Conservation (phyloP, 2,113 vertebrate genomes). For the Motacilla alba region DNA sequence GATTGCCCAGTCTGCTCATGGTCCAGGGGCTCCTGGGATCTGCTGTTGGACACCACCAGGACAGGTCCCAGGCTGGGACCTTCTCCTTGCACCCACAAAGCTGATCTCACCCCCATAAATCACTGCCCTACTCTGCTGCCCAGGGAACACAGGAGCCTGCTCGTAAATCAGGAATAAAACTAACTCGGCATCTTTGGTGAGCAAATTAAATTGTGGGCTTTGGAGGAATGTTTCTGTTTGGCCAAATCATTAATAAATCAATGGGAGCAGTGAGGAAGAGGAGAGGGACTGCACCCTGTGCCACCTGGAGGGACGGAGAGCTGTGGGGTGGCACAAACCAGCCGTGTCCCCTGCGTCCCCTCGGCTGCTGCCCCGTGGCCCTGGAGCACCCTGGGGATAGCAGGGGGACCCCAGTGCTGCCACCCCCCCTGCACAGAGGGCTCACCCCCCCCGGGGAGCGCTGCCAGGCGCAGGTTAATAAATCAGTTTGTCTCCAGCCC, state of each 20-base stretch:
- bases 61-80: not conserved
- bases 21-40: not conserved
- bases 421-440: not conserved
- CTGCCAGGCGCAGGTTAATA: slow-evolving; percentile 24
- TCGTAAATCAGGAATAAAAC: slow-evolving; percentile 39
- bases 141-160: not conserved
- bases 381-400: rapidly evolving
- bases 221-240: slow-evolving; percentile 19
- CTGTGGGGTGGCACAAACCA: rapidly evolving
- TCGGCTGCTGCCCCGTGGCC: rapidly evolving
- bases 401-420: not conserved
- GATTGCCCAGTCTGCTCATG: not conserved
- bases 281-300: not conserved
- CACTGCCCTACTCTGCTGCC: not conserved
- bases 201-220: slow-evolving; percentile 49
- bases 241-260: slow-evolving; percentile 40
- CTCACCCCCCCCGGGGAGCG: not conserved
- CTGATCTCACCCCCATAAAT: not conserved
- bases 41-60: not conserved
- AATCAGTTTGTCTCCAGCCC: slow-evolving; percentile 54
- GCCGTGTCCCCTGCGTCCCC: not conserved
- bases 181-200: slow-evolving; percentile 8
- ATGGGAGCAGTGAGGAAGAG: not conserved
- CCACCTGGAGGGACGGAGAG: not conserved
- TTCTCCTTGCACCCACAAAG: not conserved